Percentiles rank a stretch among this genome's conserved stretches.
Conservation (phyloP, 2,888 invertebrate genomes). For the Lottia gigantea region DNA sequence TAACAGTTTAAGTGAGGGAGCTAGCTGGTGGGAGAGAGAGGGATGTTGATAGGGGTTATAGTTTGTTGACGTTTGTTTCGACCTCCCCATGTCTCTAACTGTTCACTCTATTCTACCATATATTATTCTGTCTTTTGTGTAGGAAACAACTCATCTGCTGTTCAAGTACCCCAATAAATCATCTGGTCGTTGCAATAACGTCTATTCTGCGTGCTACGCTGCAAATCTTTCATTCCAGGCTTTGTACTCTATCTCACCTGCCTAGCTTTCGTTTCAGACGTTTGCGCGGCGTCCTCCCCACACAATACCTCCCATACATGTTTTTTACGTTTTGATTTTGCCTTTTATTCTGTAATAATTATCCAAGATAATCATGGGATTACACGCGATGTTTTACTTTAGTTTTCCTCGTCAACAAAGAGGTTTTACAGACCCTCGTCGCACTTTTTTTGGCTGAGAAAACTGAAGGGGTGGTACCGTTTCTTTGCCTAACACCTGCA, state of each 20-base stretch:
- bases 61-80: constrained; percentile 18
- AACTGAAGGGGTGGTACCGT: constrained; percentile 27
- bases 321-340: constrained; percentile 46
- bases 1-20: constrained; percentile 9
- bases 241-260: constrained; percentile 59
- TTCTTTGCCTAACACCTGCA: constrained; percentile 35
- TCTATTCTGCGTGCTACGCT: constrained; percentile 57
- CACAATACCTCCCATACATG: constrained; percentile 47
- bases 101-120: constrained; percentile 24
- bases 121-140: constrained; percentile 34
- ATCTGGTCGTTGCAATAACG: constrained; percentile 55
- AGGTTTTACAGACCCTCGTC: constrained; percentile 34
- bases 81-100: constrained; percentile 16
- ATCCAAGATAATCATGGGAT: constrained; percentile 59
- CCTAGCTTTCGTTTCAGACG: constrained; percentile 41
- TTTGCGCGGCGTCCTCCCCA: constrained; percentile 49
- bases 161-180: constrained; percentile 61
- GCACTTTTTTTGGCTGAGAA: constrained; percentile 20
- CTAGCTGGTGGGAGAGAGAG: constrained; percentile 3
- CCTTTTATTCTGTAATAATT: constrained; percentile 63
- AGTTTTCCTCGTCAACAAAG: constrained; percentile 46
- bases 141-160: constrained; percentile 52
- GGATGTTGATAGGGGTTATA: constrained; percentile 9
- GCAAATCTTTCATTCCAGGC: constrained; percentile 46
- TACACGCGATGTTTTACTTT: constrained; percentile 51